Conservation (phyloP, 1,140 invertebrate species). For the Ooceraea biroi region DNA sequence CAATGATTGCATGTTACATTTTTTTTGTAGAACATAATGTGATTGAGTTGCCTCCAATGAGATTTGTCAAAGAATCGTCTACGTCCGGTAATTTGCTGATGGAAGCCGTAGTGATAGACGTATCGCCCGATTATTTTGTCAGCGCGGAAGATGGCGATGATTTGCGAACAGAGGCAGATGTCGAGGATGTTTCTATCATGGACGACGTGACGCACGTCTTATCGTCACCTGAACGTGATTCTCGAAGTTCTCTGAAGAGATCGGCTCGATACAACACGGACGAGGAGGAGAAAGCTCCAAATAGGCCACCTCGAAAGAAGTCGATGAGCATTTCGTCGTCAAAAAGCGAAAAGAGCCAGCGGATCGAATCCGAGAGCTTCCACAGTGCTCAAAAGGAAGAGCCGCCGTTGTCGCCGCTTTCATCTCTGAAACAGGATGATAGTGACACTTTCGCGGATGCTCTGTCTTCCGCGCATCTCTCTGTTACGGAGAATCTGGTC, state of each 20-base stretch:
- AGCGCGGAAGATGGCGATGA: constrained; percentile 93
- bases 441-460: constrained; percentile 84
- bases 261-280: constrained; percentile 49
- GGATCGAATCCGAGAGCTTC: constrained; percentile 82
- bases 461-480: constrained; percentile 74
- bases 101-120: constrained; percentile 96
- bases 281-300: constrained; percentile 71
- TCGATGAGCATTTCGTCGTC: constrained; percentile 75
- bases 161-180: constrained; percentile 93
- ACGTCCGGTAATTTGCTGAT: constrained; percentile 94
- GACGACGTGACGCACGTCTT: constrained; percentile 88
- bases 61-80: constrained; percentile 95
- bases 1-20: not conserved
- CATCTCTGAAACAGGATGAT: constrained; percentile 75
- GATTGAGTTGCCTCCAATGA: constrained; percentile 94
- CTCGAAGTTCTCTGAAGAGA: constrained; percentile 72
- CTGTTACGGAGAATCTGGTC: constrained; percentile 66
- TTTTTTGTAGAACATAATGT: constrained; percentile 91
- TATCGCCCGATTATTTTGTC: constrained; percentile 93
- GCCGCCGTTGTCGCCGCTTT: constrained; percentile 69
- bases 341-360: constrained; percentile 77
- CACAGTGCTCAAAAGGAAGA: constrained; percentile 82
- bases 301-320: constrained; percentile 80
- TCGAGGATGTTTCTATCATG: constrained; percentile 93
- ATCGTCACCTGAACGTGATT: constrained; percentile 71